These are phyloP conservation scores for Listrodromus nycthemerus DNA, from an alignment of 2,888 invertebrate genomes.

Conservation along the genomic window DNA sequence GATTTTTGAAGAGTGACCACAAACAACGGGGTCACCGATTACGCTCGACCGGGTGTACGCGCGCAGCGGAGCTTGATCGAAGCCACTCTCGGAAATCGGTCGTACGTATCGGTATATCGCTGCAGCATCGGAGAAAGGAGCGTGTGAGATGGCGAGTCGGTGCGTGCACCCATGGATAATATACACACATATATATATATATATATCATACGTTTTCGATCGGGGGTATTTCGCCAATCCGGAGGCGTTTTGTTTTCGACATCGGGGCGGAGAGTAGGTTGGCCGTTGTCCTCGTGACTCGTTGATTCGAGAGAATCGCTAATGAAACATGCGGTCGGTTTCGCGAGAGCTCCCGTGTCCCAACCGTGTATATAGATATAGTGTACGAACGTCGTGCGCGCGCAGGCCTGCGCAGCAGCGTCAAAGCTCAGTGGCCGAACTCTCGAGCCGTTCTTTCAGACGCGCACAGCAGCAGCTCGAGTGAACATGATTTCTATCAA, in stretches of 20 bases:
- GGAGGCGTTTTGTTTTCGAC: slow-evolving; percentile 84
- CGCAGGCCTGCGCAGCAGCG: background rate
- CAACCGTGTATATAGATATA: background rate
- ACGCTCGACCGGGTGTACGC: slow-evolving; percentile 76
- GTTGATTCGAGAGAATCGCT: slow-evolving; percentile 78
- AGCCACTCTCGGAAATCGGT: slow-evolving; percentile 47
- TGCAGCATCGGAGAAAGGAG: slow-evolving; percentile 35
- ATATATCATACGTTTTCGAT: slow-evolving; percentile 64
- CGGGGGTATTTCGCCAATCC: slow-evolving; percentile 79
- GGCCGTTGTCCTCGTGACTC: slow-evolving; percentile 82
- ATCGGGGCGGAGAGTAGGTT: slow-evolving; percentile 82
- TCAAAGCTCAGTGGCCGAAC: slow-evolving; percentile 4
- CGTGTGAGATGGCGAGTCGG: slow-evolving; percentile 41
- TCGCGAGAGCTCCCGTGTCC: slow-evolving; percentile 47
- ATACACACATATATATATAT: background rate
- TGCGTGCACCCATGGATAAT: slow-evolving; percentile 31
- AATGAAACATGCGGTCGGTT: slow-evolving; percentile 61
- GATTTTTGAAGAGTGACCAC: slow-evolving; percentile 80
- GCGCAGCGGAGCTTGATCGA: slow-evolving; percentile 71
- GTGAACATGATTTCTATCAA: slow-evolving; percentile 52
- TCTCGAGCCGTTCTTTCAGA: slow-evolving; percentile 12
- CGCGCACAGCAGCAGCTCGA: slow-evolving; percentile 33
- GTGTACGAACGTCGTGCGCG: background rate
- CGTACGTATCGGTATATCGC: slow-evolving; percentile 13
- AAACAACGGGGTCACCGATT: slow-evolving; percentile 82